Evolutionary conservation across 2,797 vertebrate genomes (phyloP), one percentile per base, ranked within the genome.

Genomic region (Anguilla megastoma): DNA sequence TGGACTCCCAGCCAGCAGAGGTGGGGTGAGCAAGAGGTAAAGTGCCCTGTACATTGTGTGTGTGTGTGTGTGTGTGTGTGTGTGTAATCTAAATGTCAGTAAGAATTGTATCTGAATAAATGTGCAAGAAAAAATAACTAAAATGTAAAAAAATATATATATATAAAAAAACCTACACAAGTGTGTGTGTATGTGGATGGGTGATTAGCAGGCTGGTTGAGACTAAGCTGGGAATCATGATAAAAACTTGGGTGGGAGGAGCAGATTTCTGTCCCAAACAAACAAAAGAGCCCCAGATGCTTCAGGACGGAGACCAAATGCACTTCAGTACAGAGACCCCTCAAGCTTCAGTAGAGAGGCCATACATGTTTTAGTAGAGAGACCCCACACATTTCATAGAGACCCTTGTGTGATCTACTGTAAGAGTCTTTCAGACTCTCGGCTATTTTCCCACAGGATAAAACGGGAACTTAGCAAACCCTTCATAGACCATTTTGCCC

Each of bases 1-100:
- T 93, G 93, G 94, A 92, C 92, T 94, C 94, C 94, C 93, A 94
- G 94, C 91, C 92, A 94, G 92, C 88, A 92, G 93, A 91, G 79
- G 89, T 93, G 91, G 94, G 94, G 93, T 95, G 91, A 94, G 87
- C 91, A 84, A 84, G 92, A 94, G 93, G 94, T 94, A 93, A 94
- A 91, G 88, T 90, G 69, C 85, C 82, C 84, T 89, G 27, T 66
- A 52, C n/a, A 10, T 33, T 87, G 41, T 91, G 89, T 87, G 18
- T 84, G 82, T 84, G 48, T 52, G 41, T 84, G 24, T 24, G 41
- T 27, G 24, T 52, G 79, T 50, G 48, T 24, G 16, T 18, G 36
- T 21, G 5, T 74, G 54, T 58, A 16, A 16, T 14, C 12, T 27
- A 10, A 52, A n/a, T n/a, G 45, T 50, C 24, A 24, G 12, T 48